phyloP scores from a whole-genome alignment of 37 sponge, comb jelly and placozoan genomes.

The Ephydatia muelleri region DNA sequence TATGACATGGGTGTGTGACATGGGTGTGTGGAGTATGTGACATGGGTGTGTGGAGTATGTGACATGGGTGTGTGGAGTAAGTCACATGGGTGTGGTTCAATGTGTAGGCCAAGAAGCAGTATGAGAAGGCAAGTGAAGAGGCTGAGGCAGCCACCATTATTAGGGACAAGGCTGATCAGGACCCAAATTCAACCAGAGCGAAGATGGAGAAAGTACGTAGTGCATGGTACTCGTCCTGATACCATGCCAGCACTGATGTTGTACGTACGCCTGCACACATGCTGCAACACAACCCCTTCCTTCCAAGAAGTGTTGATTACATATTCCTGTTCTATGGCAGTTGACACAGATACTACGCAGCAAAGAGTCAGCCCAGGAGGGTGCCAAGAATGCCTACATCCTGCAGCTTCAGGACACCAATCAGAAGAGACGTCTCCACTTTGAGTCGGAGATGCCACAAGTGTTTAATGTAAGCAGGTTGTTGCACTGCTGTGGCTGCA shows the following conservation, averaged over 20 bases:
- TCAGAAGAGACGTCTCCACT: slow-evolving; percentile 54
- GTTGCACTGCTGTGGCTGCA: background rate
- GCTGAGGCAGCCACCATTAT: slow-evolving; percentile 59
- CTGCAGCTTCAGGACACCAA: slow-evolving; percentile 73
- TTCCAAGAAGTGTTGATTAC: background rate
- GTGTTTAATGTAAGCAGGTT: slow-evolving; percentile 62
- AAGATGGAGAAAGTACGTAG: slow-evolving; percentile 77
- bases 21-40: background rate
- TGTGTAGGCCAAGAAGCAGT: slow-evolving; percentile 69
- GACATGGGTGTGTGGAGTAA: background rate
- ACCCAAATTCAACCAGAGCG: slow-evolving; percentile 80
- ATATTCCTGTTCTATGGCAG: slow-evolving; percentile 18
- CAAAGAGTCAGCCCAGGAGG: slow-evolving; percentile 72
- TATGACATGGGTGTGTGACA: slow-evolving; percentile 2
- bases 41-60: background rate
- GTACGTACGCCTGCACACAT: background rate
- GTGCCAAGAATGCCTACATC: slow-evolving; percentile 76
- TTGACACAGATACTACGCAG: slow-evolving; percentile 51
- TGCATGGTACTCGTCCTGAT: background rate
- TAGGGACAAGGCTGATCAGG: slow-evolving; percentile 81
- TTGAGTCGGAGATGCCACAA: slow-evolving; percentile 61
- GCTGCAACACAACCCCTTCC: background rate
- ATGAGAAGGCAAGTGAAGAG: slow-evolving; percentile 80
- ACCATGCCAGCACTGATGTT: background rate
- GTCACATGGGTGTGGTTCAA: too few species aligned